phyloP scores from a whole-genome alignment of 2,113 vertebrate species.

The Silurus meridionalis region DNA sequence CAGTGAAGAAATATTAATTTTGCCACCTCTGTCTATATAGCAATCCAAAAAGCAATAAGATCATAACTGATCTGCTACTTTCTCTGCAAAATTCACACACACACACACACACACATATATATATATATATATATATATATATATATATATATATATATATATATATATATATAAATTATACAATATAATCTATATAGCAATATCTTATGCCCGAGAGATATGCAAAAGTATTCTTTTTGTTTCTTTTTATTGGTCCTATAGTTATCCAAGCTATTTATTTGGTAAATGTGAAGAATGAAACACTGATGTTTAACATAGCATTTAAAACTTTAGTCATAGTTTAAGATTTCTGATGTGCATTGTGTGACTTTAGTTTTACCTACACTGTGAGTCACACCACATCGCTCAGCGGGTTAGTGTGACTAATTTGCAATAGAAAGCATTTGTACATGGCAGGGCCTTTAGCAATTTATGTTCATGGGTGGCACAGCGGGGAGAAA shows the following conservation, averaged over 20 bases:
- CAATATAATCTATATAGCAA: too few relatives aligned
- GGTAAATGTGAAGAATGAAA: neutral
- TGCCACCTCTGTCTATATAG: conserved; percentile 34
- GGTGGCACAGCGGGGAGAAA: conserved; percentile 69
- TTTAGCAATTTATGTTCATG: conserved; percentile 67
- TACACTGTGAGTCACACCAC: conserved; percentile 33
- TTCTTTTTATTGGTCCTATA: neutral
- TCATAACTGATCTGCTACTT: conserved; percentile 35
- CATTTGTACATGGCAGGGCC: conserved; percentile 40
- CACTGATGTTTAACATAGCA: neutral
- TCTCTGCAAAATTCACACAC: conserved; percentile 25
- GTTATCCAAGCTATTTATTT: neutral
- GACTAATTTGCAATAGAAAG: conserved; percentile 55
- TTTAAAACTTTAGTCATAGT: conserved; percentile 21
- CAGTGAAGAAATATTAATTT: conserved; percentile 51
- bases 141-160: neutral
- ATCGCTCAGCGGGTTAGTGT: conserved; percentile 46
- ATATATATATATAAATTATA: too few relatives aligned
- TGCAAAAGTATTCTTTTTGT: neutral
- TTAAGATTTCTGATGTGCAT: conserved; percentile 44
- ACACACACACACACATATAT: neutral
- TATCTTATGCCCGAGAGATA: neutral
- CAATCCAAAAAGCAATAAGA: conserved; percentile 14
- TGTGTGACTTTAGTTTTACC: conserved; percentile 44
- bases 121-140: too few relatives aligned